Base-by-base conservation (phyloP, 2,888 invertebrate genomes). In the Gymnosoma rotundatum region DNA sequence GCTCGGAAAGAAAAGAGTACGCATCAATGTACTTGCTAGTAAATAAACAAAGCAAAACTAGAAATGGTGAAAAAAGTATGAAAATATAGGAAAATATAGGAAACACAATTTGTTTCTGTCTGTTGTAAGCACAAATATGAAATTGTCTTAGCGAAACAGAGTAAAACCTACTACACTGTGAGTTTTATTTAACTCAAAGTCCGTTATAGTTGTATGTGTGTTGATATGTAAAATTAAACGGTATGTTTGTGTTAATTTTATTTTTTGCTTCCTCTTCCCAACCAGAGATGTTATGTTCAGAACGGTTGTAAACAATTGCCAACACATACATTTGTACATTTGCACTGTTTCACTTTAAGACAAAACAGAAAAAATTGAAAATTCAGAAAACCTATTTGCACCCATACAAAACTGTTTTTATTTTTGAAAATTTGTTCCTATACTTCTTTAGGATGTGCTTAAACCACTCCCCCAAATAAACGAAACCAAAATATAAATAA, bases 391-490 rank as follows among this genome's bases (percentile, higher is more conserved):
- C 61, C 66, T 56, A 81, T 61, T 75, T 50, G 80, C 83, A 72
- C 83, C 75, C 66, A 83, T 73, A 67, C 58, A 60, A 48, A 63
- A 78, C 20, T 66, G 63, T 70, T 72, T 76, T 58, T 64, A 21
- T 54, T 64, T 38, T 56, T 21, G 21, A 12, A 38, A 56, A 54
- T 67, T 1, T 60, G 64, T 61, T 8, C 36, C 21, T 48, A 25
- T 36, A 70, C 64, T n/a, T 63, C 81, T 60, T 66, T 69, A 73
- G 85, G 79, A 76, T 85, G 79, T 81, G 56, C 73, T 76, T 78
- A 70, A 84, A 84, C 84, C 84, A 84, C 84, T 81, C 84, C 84
- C 84, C 84, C 81, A 78, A 78, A 78, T 66, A 79, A 70, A 56
- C 50, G 56, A 78, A 61, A 72, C 58, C 56, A 48, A 66, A 72